A percentile compares a stretch with the other conserved stretches of the same genome.
These are phyloP conservation scores for Menura novaehollandiae DNA, from an alignment of 2,113 vertebrate genomes.

Conservation along the genomic window DNA sequence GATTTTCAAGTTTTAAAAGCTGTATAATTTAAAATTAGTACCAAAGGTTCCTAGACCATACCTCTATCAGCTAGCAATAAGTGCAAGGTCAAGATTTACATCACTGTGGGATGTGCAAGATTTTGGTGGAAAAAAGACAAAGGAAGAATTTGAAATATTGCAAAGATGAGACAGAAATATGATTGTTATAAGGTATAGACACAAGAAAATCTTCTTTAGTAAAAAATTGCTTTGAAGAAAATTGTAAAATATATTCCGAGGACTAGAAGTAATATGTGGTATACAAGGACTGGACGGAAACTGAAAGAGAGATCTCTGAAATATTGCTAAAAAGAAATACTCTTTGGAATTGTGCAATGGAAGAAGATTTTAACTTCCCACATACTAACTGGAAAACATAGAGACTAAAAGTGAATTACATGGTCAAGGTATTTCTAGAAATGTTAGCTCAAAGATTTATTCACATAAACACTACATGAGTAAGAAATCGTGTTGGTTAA, in stretches of 20 bases:
- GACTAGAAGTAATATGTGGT: neutral
- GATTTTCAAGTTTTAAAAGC: neutral
- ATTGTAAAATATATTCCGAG: neutral
- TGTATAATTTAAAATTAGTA: neutral
- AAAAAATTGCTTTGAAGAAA: neutral
- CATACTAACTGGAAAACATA: neutral
- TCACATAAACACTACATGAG: neutral
- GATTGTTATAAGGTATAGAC: neutral
- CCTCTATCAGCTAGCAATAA: neutral
- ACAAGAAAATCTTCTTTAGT: neutral
- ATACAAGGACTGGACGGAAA: neutral
- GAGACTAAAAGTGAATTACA: neutral
- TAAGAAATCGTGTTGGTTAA: neutral
- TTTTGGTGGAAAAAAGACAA: neutral
- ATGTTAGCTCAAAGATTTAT: neutral
- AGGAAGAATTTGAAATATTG: neutral
- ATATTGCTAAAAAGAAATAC: neutral
- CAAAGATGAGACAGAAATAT: neutral
- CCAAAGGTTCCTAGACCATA: neutral
- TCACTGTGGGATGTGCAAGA: neutral
- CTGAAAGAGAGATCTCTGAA: neutral
- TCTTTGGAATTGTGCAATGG: neutral
- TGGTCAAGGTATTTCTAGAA: neutral
- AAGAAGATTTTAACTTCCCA: neutral
- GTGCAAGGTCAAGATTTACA: neutral